phyloP scores from a whole-genome alignment of 2,888 invertebrate species.

The Tiliacea aurago region DNA sequence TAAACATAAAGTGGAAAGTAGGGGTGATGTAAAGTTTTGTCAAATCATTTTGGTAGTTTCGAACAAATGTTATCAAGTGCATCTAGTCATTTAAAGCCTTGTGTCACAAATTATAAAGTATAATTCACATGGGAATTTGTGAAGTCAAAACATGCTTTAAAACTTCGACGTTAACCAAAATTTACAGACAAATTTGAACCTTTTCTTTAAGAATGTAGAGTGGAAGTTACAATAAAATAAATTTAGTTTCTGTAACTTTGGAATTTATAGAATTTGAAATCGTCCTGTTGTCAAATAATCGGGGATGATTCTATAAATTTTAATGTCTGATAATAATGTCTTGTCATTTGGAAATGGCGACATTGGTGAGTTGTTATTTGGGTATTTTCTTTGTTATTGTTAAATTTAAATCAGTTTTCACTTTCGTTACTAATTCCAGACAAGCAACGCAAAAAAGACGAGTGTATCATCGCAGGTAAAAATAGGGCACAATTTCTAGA shows the following conservation, averaged over 20 bases:
- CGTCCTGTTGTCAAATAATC: slow-evolving; percentile 11
- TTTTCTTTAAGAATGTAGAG: background rate
- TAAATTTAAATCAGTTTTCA: background rate
- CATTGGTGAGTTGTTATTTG: background rate
- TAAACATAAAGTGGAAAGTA: slow-evolving; percentile 11
- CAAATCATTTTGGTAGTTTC: slow-evolving; percentile 20
- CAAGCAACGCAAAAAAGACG: background rate
- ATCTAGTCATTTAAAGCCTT: slow-evolving; percentile 21
- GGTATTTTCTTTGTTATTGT: background rate
- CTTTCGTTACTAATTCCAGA: background rate
- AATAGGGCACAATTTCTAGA: slow-evolving; percentile 26
- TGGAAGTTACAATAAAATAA: background rate
- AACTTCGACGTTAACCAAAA: background rate
- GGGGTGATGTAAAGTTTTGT: background rate
- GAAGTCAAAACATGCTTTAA: background rate
- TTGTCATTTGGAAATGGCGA: background rate
- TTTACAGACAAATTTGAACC: slow-evolving; percentile 1
- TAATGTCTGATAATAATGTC: background rate
- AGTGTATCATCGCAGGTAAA: background rate
- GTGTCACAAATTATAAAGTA: slow-evolving; percentile 16
- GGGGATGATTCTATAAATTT: slow-evolving; percentile 18
- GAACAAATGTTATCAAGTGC: slow-evolving; percentile 27
- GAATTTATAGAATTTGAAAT: slow-evolving; percentile 48
- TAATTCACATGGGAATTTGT: slow-evolving; percentile 5
- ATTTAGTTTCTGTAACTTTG: slow-evolving; percentile 9